Conservation (phyloP, 2,113 vertebrate genomes). For the Actinemys pallida region DNA sequence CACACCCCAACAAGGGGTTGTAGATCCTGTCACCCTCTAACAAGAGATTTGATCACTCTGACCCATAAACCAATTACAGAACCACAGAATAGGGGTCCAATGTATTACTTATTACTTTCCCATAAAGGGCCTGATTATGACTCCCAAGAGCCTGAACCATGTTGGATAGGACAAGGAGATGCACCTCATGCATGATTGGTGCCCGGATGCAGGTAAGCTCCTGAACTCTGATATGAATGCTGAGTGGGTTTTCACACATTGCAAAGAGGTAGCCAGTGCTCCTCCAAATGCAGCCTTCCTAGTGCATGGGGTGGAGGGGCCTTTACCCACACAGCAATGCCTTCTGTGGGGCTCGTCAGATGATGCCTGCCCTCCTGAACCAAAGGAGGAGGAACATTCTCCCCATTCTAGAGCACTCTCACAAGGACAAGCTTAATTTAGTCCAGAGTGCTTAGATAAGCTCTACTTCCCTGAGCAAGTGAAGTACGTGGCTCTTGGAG, state of each 20-base stretch:
- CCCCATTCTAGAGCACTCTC: not conserved
- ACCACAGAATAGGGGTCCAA: not conserved
- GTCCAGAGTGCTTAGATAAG: not conserved
- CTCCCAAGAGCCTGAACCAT: not conserved
- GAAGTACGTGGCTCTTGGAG: not conserved
- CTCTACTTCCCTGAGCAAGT: not conserved
- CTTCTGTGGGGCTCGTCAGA: too few relatives aligned
- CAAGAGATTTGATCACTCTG: not conserved
- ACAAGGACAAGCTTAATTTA: not conserved
- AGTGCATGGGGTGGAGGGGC: too few relatives aligned
- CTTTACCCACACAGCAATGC: too few relatives aligned
- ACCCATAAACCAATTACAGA: not conserved
- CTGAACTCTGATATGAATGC: not conserved
- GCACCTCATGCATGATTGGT: not conserved
- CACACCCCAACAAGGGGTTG: fast-evolving
- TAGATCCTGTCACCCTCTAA: not conserved
- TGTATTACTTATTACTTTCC: not conserved
- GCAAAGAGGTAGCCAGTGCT: not conserved
- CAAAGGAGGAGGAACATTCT: not conserved
- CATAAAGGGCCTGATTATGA: not conserved
- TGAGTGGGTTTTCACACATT: not conserved
- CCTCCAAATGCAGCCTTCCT: not conserved
- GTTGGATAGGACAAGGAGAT: not conserved
- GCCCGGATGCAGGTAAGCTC: too few relatives aligned
- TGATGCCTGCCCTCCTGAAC: too few relatives aligned